Base-by-base conservation (phyloP, 2,888 invertebrate species). In the Magallana nippona region DNA sequence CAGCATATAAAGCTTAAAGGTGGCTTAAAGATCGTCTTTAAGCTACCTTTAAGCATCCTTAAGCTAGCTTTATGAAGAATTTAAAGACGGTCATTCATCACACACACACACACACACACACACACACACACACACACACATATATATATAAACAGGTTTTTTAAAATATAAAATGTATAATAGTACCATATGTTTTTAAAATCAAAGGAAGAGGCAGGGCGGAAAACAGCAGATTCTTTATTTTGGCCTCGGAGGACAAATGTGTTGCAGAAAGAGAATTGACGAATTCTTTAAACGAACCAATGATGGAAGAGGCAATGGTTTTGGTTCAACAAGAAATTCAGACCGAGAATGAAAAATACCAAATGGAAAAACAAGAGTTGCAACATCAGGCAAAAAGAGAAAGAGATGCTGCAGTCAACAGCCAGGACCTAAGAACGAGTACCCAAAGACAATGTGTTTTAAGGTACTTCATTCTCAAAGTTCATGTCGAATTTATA, bases 171-270 rank as follows among this genome's bases (percentile, higher is more conserved):
- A n/a, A n/a, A 44, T 44, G 44, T 44, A 44, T 44, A 44, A 0
- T 8, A 8, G 8, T 5, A 8, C 44, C 8, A 44, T 44, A 1
- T 27, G 27, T 27, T 2, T 27, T 44, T 8, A 44, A 44, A 44
- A 44, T 8, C 83, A 22, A 85, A 93, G 93, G 94, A 32, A 88
- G 93, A 87, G 93, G 91, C 0, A 89, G 93, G 57, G 92, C 92
- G 1, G 89, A 89, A 55, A 89, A 91, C 84, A 92, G 93, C 82
- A 86, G 90, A 84, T 93, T 92, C 84, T 84, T 89, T 58, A 89
- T 93, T n/a, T 78, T 93, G 55, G 91, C 92, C 10, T 86, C 87
- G 11, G 86, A 89, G 10, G 87, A 87, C 15, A 89, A 89, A 15
- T 90, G 90, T 19, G 89, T 91, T 77, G 91, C 90, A 32, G 90